Conservation (phyloP, 2,888 invertebrate genomes). For the Erebia epiphron region DNA sequence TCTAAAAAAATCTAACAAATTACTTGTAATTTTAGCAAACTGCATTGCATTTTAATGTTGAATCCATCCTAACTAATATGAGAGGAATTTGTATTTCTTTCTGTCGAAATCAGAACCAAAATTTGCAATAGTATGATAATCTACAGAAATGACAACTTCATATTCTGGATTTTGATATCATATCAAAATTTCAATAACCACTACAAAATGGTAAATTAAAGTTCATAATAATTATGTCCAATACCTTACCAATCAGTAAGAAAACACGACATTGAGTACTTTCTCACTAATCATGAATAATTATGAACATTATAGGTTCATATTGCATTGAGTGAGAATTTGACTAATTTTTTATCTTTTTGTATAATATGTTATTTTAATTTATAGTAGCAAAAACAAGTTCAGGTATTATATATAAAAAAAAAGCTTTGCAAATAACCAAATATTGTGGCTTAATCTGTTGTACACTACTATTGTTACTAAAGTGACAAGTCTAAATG, state of each 20-base stretch:
- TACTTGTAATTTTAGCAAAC: background rate
- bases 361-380: too few relatives aligned
- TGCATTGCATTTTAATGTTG: background rate
- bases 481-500: too few relatives aligned
- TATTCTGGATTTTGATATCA: background rate
- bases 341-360: background rate
- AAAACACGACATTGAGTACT: background rate
- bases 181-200: background rate
- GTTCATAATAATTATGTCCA: background rate
- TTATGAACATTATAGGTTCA: background rate
- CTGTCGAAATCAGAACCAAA: background rate
- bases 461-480: too few relatives aligned
- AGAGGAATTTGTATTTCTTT: conserved; percentile 10
- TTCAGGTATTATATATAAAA: background rate
- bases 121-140: background rate
- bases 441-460: too few relatives aligned
- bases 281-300: background rate
- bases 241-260: background rate
- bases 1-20: background rate
- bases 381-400: conserved; percentile 6
- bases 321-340: background rate
- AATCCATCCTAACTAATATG: background rate
- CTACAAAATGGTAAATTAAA: background rate
- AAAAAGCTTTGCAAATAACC: too few relatives aligned
- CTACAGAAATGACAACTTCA: background rate